These are phyloP conservation scores for Parelbella ahira DNA, from an alignment of 2,888 invertebrate genomes.

Conservation along the genomic window DNA sequence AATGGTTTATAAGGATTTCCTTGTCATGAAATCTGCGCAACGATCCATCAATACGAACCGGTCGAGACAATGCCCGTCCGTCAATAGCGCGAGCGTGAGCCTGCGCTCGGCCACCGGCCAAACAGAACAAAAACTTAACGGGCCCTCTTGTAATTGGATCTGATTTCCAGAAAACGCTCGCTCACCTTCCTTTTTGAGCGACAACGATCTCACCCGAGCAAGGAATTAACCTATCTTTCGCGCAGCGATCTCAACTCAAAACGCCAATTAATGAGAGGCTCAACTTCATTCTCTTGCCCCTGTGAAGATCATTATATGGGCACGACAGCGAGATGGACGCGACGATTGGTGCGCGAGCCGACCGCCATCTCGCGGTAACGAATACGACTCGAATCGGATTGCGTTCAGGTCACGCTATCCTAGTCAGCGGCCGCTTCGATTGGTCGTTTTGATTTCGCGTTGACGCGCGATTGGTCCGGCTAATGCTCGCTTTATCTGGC, in stretches of 20 bases:
- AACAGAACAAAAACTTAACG: constrained; percentile 78
- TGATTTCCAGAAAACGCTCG: constrained; percentile 79
- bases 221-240: constrained; percentile 81
- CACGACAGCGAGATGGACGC: constrained; percentile 80
- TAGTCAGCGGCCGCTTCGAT: constrained; percentile 66
- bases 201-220: constrained; percentile 75
- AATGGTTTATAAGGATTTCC: constrained; percentile 47
- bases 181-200: constrained; percentile 78
- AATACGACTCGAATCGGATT: constrained; percentile 73
- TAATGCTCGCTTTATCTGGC: constrained; percentile 63
- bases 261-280: constrained; percentile 81
- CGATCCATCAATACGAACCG: constrained; percentile 46
- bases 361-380: constrained; percentile 78
- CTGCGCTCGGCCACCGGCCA: constrained; percentile 53
- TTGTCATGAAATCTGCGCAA: constrained; percentile 41
- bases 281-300: constrained; percentile 80
- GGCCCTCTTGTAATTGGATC: constrained; percentile 78
- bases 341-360: constrained; percentile 73
- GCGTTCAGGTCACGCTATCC: constrained; percentile 80
- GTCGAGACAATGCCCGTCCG: constrained; percentile 55
- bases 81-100: constrained; percentile 65
- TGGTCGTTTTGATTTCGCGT: constrained; percentile 66
- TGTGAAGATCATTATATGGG: constrained; percentile 81
- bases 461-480: constrained; percentile 69
- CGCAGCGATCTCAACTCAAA: constrained; percentile 79